phyloP scores from a whole-genome alignment of 2,888 invertebrate species.

The Phymatocera aterrima region DNA sequence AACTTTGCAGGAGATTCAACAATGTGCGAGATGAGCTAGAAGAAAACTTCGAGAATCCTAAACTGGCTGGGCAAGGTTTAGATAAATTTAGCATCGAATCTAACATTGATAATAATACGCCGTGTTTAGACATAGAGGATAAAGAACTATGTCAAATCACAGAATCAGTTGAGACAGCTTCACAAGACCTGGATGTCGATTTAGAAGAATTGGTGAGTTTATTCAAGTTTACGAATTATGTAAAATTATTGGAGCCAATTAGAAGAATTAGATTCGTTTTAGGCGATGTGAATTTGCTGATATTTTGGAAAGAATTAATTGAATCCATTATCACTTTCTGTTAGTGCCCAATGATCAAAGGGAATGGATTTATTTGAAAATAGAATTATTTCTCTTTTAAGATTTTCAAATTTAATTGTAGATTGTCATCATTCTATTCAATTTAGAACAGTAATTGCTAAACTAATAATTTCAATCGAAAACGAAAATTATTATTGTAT shows the following conservation, averaged over 20 bases:
- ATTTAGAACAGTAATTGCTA: no score
- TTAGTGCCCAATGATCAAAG: no score
- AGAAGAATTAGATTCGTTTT: no score
- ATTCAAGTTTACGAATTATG: background rate
- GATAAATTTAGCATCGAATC: background rate
- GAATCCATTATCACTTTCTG: no score
- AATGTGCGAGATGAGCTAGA: background rate
- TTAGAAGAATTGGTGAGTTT: conserved; percentile 23
- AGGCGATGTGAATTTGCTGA: no score
- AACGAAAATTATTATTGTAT: no score
- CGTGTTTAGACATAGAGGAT: background rate
- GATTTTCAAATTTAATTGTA: no score
- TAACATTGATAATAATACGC: background rate
- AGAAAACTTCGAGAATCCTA: background rate
- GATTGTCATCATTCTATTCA: no score
- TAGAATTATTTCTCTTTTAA: no score
- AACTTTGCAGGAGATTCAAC: background rate
- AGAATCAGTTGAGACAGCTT: conserved; percentile 8
- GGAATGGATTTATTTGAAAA: no score
- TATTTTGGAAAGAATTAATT: no score
- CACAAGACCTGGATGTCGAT: conserved; percentile 19
- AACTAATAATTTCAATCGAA: no score
- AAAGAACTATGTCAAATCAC: background rate
- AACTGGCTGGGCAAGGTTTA: background rate
- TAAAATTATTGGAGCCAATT: background rate